Evolutionary conservation across 2,797 vertebrate genomes (phyloP), one percentile per base, ranked within the genome.

Genomic region (Huso huso): DNA sequence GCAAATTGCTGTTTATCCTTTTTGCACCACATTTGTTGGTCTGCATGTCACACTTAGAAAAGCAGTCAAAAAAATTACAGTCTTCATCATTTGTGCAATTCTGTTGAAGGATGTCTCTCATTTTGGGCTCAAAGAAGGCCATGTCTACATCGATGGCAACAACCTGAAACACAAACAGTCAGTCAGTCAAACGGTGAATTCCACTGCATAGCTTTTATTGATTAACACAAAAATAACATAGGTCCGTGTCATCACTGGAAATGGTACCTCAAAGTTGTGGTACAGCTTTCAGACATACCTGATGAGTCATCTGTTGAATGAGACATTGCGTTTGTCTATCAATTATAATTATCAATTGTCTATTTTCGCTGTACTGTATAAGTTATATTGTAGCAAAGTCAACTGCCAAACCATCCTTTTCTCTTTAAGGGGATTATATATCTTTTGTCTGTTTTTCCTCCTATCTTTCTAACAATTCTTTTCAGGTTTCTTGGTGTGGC

Each of bases 71-170:
- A 85, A 99, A 99, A 85, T 90, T 95, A 63, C 96, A 99, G 68
- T 99, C 95, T 62, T 93, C 91, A 0, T 97, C 93, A 18, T 79
- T 84, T 6, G 92, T 96, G 87, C 96, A 99, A 77, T 98, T 97
- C 81, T 97, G 95, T 73, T 95, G 93, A 0, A 99, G 89, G 77
- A 99, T 95, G 75, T 95, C 94, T 63, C 83, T 88, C 94, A 99
- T 98, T 87, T 98, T 99, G 0, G 96, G 96, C 79, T 99, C 95
- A 64, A 99, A 99, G 86, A 99, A 99, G 57, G 94, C 94, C 96
- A 99, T 99, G 85, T 99, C 96, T 78, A 97, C 93, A 49, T 99
- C 96, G 15, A 99, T 98, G 11, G 95, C 95, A 49, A 96, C 95
- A 67, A 98, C 96, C 96, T 99, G 82, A 9, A 73, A 83, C 11